These are phyloP conservation scores for Sylvilagus bachmani DNA, from an alignment of 2,113 vertebrate genomes.

Conservation along the genomic window DNA sequence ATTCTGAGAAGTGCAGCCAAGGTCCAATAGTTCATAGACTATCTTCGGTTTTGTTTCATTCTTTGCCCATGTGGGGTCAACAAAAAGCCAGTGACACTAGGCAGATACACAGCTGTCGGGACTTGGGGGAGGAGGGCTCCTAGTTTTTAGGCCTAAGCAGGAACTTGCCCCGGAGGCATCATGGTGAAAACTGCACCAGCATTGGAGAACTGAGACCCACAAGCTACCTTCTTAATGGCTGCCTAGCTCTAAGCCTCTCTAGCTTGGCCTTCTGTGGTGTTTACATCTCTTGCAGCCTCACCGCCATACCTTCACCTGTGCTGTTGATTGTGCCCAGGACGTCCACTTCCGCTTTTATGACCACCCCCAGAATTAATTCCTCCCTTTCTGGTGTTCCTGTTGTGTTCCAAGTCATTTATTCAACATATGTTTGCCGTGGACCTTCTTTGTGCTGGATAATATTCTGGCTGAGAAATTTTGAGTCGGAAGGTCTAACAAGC, in stretches of 20 bases:
- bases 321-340: not conserved
- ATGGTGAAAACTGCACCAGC: not conserved
- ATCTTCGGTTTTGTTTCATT: constrained; percentile 22
- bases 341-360: not conserved
- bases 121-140: not conserved
- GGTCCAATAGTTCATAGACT: not conserved
- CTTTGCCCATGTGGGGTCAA: not conserved
- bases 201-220: not conserved
- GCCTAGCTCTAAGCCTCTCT: not conserved
- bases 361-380: not conserved
- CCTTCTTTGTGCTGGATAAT: not conserved
- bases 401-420: not conserved
- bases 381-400: not conserved
- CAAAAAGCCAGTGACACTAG: not conserved
- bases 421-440: not conserved
- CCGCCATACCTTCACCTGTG: not conserved
- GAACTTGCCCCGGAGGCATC: not conserved
- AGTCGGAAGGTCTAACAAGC: not conserved
- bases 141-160: not conserved
- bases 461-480: constrained; percentile 26
- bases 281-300: not conserved
- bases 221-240: not conserved
- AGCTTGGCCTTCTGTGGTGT: not conserved
- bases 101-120: not conserved
- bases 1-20: constrained; percentile 1